Base-by-base conservation (phyloP, 2,888 invertebrate genomes). In the Hemicrepidius hirtus region DNA sequence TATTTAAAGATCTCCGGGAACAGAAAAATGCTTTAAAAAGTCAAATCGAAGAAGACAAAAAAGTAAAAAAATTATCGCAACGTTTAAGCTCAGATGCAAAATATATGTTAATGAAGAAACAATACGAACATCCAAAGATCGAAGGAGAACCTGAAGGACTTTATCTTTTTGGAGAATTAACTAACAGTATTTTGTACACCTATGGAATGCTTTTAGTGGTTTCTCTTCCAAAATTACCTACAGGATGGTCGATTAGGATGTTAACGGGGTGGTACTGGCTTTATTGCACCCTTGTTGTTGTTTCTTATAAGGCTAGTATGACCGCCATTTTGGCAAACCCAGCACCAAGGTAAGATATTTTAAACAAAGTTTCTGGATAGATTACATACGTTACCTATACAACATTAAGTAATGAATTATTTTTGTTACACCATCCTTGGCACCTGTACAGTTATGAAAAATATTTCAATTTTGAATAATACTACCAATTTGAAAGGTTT, bases 221-320 rank as follows among this genome's bases (percentile, higher is more conserved):
- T 24, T 93, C 95, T 0, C 82, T 95, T 68, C 95, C 95, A 0
- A 91, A 90, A 80, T 87, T 95, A 77, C 95, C 95, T 0, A 88
- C 89, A 13, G 94, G 93, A 13, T 95, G 95, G 95, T 92, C 95
- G 0, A 87, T 96, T 46, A 88, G 95, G 37, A 87, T 95, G 28
- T 87, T 96, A 12, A 95, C 95, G 0, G 95, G 96, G 0, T 95
- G 95, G 92, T 96, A 95, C 86, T 96, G 95, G 95, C 84, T 95
- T 1, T 96, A 95, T 83, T 94, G 94, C 81, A 91, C 95, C 73
- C 87, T 95, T 3, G 89, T 95, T 4, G 93, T 93, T 0, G 94
- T 95, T 0, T 91, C 93, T 0, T 96, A 96, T 83, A 87, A 93
- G 80, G 95, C 95, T 0, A 95, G 95, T 79, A 92, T 96, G 90